These are phyloP conservation scores for Apotomis capreana DNA, from an alignment of 2,888 invertebrate species.

Conservation along the genomic window DNA sequence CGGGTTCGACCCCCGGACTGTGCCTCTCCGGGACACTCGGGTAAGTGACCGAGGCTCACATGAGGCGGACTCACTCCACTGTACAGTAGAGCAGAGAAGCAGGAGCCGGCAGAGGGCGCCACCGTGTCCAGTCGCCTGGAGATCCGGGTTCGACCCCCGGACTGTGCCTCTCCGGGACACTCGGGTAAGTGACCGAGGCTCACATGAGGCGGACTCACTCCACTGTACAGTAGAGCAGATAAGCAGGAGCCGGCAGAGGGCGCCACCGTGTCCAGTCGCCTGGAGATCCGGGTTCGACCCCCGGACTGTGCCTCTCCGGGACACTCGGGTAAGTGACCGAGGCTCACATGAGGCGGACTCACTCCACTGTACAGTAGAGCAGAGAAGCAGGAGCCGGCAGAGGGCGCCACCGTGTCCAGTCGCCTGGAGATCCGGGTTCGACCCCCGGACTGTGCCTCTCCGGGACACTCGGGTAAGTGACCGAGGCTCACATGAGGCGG, in stretches of 20 bases:
- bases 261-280: slow-evolving; percentile 87
- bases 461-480: slow-evolving; percentile 66
- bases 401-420: slow-evolving; percentile 86
- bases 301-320: slow-evolving; percentile 66
- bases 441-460: slow-evolving; percentile 71
- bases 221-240: slow-evolving; percentile 44
- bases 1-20: slow-evolving; percentile 85
- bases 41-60: slow-evolving; percentile 46
- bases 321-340: slow-evolving; percentile 59
- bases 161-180: slow-evolving; percentile 63
- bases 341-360: no score
- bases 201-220: no score
- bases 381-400: slow-evolving; percentile 51
- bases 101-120: slow-evolving; percentile 58
- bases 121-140: slow-evolving; percentile 91
- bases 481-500: no score
- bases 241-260: slow-evolving; percentile 55
- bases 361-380: no score
- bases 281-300: slow-evolving; percentile 91
- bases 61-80: no score
- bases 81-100: slow-evolving; percentile 45
- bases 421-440: slow-evolving; percentile 92
- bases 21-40: slow-evolving; percentile 65
- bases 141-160: slow-evolving; percentile 88
- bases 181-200: slow-evolving; percentile 54